A percentile compares a stretch with the other conserved stretches of the same genome.
phyloP scores from a whole-genome alignment of 2,113 vertebrate species.

The Polypterus senegalus region DNA sequence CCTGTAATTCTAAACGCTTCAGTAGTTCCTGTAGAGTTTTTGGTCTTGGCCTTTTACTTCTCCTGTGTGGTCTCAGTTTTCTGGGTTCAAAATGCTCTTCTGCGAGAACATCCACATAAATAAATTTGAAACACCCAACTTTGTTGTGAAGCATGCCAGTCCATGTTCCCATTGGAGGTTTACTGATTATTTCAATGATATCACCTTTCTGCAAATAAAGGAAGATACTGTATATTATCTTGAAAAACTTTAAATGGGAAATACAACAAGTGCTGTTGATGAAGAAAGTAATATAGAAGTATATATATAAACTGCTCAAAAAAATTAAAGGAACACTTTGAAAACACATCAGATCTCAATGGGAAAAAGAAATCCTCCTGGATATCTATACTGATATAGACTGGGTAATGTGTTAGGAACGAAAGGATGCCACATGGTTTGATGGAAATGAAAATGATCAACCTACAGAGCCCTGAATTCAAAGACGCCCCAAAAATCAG shows the following conservation, averaged over 20 bases:
- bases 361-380: no score
- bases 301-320: no score
- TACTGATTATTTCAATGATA: conserved; percentile 79
- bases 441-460: no score
- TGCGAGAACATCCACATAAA: conserved; percentile 69
- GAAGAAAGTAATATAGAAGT: no score
- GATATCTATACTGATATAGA: no score
- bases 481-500: no score
- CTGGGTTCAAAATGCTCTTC: conserved; percentile 41
- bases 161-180: conserved; percentile 88
- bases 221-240: neutral
- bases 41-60: conserved; percentile 47
- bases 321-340: no score
- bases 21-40: conserved; percentile 67
- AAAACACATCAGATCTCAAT: no score
- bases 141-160: conserved; percentile 75
- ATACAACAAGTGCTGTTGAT: neutral
- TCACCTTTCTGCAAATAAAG: conserved; percentile 66
- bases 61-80: conserved; percentile 46
- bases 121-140: conserved; percentile 87
- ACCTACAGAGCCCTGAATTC: no score
- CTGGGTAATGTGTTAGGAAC: no score
- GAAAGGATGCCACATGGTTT: no score
- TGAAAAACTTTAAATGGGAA: neutral
- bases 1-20: conserved; percentile 68